A percentile compares a stretch with the other conserved stretches of the same genome.
Evolutionary conservation across 2,888 invertebrate species (phyloP).

Genomic region (Thelaira solivaga): DNA sequence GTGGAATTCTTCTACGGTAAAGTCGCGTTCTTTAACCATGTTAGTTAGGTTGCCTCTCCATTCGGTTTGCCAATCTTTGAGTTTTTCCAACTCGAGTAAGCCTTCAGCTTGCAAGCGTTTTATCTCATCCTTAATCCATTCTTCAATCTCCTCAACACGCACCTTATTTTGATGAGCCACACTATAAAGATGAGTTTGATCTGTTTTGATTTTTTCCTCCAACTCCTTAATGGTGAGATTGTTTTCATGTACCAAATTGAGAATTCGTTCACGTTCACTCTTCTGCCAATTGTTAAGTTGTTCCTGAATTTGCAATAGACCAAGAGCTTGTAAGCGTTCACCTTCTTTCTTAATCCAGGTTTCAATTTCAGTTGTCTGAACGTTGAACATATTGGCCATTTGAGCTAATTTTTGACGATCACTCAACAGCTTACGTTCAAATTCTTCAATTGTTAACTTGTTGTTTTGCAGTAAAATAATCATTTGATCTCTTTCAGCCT

Average conservation of each 20-base stretch:
- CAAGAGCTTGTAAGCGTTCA: conserved; percentile 71
- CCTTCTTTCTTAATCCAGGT: conserved; percentile 73
- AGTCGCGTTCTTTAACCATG: conserved; percentile 73
- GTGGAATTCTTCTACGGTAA: conserved; percentile 73
- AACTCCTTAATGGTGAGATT: conserved; percentile 73
- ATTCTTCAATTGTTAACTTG: conserved; percentile 72
- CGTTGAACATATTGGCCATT: conserved; percentile 72
- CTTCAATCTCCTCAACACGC: conserved; percentile 74
- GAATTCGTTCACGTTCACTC: conserved; percentile 71
- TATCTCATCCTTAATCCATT: conserved; percentile 74
- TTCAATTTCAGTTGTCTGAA: conserved; percentile 73
- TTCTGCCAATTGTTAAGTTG: conserved; percentile 74
- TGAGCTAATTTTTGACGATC: conserved; percentile 72
- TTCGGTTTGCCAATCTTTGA: conserved; percentile 73
- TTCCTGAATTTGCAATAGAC: conserved; percentile 69
- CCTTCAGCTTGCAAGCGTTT: conserved; percentile 71
- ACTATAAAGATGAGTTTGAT: conserved; percentile 71
- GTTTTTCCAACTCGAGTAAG: conserved; percentile 69
- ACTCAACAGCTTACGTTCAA: conserved; percentile 69
- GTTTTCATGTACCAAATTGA: conserved; percentile 70
- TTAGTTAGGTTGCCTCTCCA: conserved; percentile 73
- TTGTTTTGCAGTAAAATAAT: conserved; percentile 71
- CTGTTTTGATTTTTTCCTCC: conserved; percentile 69
- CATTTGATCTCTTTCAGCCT: conserved; percentile 70
- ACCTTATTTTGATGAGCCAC: conserved; percentile 73